Evolutionary conservation across 2,888 invertebrate genomes (phyloP).

Genomic region (Capitulum mitella): DNA sequence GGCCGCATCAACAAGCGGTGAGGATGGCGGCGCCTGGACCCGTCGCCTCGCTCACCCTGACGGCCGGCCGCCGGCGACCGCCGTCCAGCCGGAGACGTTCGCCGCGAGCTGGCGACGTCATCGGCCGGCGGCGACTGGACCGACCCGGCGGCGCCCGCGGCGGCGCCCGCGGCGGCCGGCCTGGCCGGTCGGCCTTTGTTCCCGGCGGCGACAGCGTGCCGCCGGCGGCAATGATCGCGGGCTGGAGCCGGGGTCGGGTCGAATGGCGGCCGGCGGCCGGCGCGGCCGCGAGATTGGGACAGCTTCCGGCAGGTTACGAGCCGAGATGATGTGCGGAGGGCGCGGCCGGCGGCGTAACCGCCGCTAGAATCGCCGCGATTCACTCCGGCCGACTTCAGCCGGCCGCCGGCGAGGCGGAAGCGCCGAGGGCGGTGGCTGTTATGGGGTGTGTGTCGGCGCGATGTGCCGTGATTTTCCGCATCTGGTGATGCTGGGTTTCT

Average conservation of each 20-base stretch:
- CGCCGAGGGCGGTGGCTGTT: too few relatives aligned
- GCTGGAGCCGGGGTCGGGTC: background rate
- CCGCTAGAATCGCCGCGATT: too few relatives aligned
- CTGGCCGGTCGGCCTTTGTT: background rate
- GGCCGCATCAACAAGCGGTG: background rate
- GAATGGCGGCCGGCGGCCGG: background rate
- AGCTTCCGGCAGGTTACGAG: background rate
- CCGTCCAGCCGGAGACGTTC: too few relatives aligned
- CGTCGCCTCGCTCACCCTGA: background rate
- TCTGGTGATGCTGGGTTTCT: too few relatives aligned
- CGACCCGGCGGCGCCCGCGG: too few relatives aligned
- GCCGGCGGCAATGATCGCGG: background rate
- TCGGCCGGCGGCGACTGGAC: too few relatives aligned
- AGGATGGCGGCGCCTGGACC: background rate
- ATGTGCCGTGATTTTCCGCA: too few relatives aligned
- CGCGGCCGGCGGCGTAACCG: too few relatives aligned
- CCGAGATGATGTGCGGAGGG: background rate
- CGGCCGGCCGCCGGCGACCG: background rate
- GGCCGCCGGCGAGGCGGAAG: too few relatives aligned
- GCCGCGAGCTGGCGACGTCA: too few relatives aligned
- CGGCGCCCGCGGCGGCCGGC: background rate
- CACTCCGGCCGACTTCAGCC: too few relatives aligned
- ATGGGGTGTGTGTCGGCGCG: too few relatives aligned
- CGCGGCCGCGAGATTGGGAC: background rate
- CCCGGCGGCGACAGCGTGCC: background rate